Base-by-base conservation (phyloP, 2,113 vertebrate species). In the Mastomys coucha region DNA sequence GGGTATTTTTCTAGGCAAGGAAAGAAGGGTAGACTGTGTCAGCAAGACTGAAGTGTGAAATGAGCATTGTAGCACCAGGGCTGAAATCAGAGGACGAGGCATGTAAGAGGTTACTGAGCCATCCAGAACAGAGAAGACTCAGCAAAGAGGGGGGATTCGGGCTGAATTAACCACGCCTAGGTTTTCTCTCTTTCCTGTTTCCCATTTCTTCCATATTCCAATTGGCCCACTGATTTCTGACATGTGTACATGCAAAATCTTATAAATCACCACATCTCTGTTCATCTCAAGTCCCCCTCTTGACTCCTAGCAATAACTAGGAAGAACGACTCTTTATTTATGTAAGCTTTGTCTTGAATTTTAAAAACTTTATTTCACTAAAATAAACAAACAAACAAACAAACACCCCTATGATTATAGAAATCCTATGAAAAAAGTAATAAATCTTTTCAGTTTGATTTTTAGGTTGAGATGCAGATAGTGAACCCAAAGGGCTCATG, bases 1-100 rank as follows among this genome's bases (percentile, higher is more conserved):
- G 92, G 91, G 95, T 97, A 97, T 97, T 98, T 98, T 97, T 97
- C 88, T 97, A 96, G 97, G 96, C 97, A 97, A 63, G 63, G 36
- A 97, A 97, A 97, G 88, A 97, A 97, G 87, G 96, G 60, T 89
- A 94, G 90, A 92, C 60, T 95, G 72, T 96, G 88, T 98, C 96
- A 97, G 84, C 88, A 89, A 81, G 45, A 90, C 65, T 69, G 88
- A 97, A 97, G 95, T 96, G 92, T 97, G 96, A 97, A 97, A 91
- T 93, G 91, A 96, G 39, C 81, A 90, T 72, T 36, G 63, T 72
- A n/a, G 69, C 76, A 76, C 58, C 80, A 95, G 53, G 67, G 72
- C 91, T 56, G 45, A 58, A 90, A 51, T 91, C 56, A 76, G 85
- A 26, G 67, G 51, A 56, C 65, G 42, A 85, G 95, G 60, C 20